Evolutionary conservation across 2,797 vertebrate species (phyloP).

Genomic region (Jordanella pulchra): DNA sequence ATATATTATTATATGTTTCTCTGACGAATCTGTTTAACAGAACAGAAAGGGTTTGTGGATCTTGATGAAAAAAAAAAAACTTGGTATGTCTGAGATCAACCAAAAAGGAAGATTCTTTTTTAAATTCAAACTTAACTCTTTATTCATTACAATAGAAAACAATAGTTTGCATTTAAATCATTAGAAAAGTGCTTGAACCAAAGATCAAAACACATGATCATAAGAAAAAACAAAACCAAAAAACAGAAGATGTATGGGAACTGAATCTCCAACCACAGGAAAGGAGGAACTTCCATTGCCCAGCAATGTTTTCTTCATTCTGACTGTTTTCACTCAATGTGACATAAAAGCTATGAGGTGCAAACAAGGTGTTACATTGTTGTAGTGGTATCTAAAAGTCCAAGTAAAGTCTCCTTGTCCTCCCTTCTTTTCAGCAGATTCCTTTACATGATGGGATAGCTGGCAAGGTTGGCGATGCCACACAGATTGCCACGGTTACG

Average conservation of each 20-base stretch:
- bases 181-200: constrained; percentile 50
- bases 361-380: neutral
- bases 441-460: constrained; percentile 80
- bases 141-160: constrained; percentile 68
- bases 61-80: neutral
- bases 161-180: constrained; percentile 48
- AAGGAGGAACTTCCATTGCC: constrained; percentile 45
- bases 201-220: constrained; percentile 20
- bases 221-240: neutral
- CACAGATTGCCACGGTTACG: constrained; percentile 83
- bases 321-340: constrained; percentile 8
- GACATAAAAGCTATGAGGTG: neutral
- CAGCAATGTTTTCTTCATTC: constrained; percentile 54
- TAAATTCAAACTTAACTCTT: constrained; percentile 52
- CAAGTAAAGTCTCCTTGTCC: neutral
- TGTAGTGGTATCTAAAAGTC: constrained; percentile 27
- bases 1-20: too few relatives aligned
- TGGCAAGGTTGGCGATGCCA: constrained; percentile 82
- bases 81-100: neutral
- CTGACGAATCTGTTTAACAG: neutral
- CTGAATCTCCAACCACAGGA: constrained; percentile 11
- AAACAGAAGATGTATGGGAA: constrained; percentile 8
- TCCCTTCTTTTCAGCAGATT: neutral
- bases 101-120: neutral
- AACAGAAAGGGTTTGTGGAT: neutral